A percentile compares a stretch with the other conserved stretches of the same genome.
Evolutionary conservation across 2,888 invertebrate species (phyloP).

Genomic region (Gymnosoma rotundatum): DNA sequence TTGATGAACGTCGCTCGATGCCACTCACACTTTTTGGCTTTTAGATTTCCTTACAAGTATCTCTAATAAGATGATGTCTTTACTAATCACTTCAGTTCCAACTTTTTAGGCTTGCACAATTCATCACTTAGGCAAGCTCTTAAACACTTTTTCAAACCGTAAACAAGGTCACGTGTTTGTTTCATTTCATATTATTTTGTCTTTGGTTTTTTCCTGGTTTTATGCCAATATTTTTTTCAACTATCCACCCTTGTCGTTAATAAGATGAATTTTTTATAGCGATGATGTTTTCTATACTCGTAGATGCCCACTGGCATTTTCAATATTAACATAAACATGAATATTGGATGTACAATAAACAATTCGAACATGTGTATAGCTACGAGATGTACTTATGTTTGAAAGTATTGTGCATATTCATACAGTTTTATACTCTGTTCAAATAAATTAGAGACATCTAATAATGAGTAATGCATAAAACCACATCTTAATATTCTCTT

Average conservation of each 20-base stretch:
- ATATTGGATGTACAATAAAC: constrained; percentile 46
- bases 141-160: constrained; percentile 78
- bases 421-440: constrained; percentile 7
- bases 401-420: background rate
- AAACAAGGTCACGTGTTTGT: constrained; percentile 81
- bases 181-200: constrained; percentile 43
- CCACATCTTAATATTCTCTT: too few species aligned
- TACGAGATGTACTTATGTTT: background rate
- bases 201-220: constrained; percentile 60
- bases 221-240: constrained; percentile 20
- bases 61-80: constrained; percentile 76
- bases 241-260: constrained; percentile 72
- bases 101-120: constrained; percentile 74
- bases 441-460: constrained; percentile 7
- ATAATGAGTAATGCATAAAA: too few species aligned
- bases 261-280: constrained; percentile 49
- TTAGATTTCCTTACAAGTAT: constrained; percentile 74
- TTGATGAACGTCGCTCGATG: constrained; percentile 77
- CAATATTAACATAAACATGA: constrained; percentile 68
- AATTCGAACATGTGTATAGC: constrained; percentile 8
- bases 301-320: constrained; percentile 72
- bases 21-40: constrained; percentile 79
- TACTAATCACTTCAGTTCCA: constrained; percentile 77
- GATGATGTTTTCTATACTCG: constrained; percentile 56
- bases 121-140: constrained; percentile 75